A percentile compares a stretch with the other conserved stretches of the same genome.
Conservation (phyloP, 2,888 invertebrate species). For the Mamestra brassicae region DNA sequence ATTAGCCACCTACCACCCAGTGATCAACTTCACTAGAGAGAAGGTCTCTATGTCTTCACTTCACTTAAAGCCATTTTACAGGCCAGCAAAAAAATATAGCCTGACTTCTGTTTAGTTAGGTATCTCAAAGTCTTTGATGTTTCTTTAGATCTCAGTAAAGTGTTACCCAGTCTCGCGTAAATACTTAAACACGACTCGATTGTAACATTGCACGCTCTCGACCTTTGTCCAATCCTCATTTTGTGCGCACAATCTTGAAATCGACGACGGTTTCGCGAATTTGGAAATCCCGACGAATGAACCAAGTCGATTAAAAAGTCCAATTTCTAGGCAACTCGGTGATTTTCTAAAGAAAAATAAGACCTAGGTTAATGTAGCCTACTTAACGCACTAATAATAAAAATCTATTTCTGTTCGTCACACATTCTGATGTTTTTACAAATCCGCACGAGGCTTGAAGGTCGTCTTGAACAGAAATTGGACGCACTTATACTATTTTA, state of each 20-base stretch:
- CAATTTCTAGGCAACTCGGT: neutral
- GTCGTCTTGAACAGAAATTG: slow-evolving; percentile 47
- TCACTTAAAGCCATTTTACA: neutral
- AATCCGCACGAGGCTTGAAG: slow-evolving; percentile 46
- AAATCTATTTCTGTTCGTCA: slow-evolving; percentile 46
- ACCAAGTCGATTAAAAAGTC: neutral
- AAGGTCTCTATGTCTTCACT: too few relatives aligned
- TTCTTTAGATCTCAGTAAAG: neutral
- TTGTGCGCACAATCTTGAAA: slow-evolving; percentile 7
- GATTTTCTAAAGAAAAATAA: slow-evolving; percentile 15
- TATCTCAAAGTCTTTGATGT: neutral
- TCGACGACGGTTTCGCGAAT: neutral
- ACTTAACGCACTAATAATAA: slow-evolving; percentile 44
- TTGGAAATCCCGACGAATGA: neutral
- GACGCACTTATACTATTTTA: slow-evolving; percentile 44
- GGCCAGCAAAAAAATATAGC: neutral
- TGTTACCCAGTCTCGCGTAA: neutral
- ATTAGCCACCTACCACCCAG: neutral
- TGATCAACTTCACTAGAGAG: neutral
- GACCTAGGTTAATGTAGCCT: slow-evolving; percentile 57
- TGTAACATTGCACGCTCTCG: neutral
- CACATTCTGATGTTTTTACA: slow-evolving; percentile 49
- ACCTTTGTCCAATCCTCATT: slow-evolving; percentile 25
- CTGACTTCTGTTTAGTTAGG: neutral
- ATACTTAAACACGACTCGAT: neutral